Percentiles rank a stretch among this genome's conserved stretches.
Evolutionary conservation across 2,113 vertebrate genomes (phyloP).

Genomic region (Monopterus albus): DNA sequence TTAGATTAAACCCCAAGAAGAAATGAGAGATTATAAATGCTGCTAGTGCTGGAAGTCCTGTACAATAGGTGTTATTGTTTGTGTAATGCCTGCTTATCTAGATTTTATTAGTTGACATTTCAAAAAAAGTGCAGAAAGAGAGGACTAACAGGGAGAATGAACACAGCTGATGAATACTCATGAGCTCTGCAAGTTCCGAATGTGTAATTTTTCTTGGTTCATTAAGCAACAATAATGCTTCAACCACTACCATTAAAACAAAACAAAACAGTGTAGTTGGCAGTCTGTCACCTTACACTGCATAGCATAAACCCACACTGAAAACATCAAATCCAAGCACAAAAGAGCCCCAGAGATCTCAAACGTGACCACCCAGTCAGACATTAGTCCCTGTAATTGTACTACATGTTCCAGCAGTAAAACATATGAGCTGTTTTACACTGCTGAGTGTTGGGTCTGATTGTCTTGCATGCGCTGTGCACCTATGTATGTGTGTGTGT

Average conservation of each 20-base stretch:
- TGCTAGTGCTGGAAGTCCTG: too few species aligned
- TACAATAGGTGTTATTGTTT: not conserved
- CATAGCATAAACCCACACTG: not conserved
- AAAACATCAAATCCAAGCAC: not conserved
- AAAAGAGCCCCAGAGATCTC: not conserved
- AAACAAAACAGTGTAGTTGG: conserved; percentile 17
- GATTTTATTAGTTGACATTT: not conserved
- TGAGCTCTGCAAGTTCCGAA: not conserved
- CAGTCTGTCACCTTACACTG: not conserved
- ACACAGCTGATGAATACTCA: not conserved
- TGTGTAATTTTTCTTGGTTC: not conserved
- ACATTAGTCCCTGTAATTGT: not conserved
- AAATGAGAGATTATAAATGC: too few species aligned
- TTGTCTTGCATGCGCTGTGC: not conserved
- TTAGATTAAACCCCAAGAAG: too few species aligned
- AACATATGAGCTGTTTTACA: conserved; percentile 20
- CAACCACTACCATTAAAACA: not conserved
- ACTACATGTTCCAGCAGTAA: conserved; percentile 9
- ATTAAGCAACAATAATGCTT: not conserved
- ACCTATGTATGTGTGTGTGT: not conserved
- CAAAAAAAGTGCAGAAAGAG: not conserved
- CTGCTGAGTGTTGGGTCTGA: conserved; percentile 3
- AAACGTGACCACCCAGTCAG: not conserved
- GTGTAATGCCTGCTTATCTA: not conserved
- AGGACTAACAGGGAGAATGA: not conserved